A percentile compares a stretch with the other conserved stretches of the same genome.
These are phyloP conservation scores for Alaudala cheleensis DNA, from an alignment of 2,113 vertebrate species.

Conservation along the genomic window DNA sequence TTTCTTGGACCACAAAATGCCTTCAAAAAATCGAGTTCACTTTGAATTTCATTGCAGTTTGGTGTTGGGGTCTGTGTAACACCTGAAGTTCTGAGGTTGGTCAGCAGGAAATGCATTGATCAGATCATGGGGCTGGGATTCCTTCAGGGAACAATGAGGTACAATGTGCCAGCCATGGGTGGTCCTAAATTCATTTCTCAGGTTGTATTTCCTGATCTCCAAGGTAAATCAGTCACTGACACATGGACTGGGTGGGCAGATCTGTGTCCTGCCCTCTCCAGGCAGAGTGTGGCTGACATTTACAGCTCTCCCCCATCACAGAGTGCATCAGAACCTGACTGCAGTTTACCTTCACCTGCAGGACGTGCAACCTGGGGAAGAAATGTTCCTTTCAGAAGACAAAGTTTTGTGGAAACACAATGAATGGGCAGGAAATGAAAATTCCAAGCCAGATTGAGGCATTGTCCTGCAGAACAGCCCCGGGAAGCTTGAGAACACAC, in stretches of 20 bases:
- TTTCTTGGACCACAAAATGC: not conserved
- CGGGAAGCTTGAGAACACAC: not conserved
- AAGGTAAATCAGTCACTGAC: not conserved
- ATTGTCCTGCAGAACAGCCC: not conserved
- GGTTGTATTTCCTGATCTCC: not conserved
- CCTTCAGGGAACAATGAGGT: not conserved
- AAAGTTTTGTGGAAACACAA: not conserved
- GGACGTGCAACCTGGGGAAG: not conserved
- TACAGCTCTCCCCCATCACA: no score
- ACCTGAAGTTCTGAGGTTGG: not conserved
- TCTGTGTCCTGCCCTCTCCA: not conserved
- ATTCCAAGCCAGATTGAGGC: not conserved
- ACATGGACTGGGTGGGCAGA: not conserved
- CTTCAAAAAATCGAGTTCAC: not conserved
- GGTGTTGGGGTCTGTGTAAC: not conserved
- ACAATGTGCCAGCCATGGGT: accelerated
- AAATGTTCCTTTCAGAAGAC: not conserved
- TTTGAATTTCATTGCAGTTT: not conserved
- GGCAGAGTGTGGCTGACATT: not conserved
- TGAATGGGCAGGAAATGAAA: not conserved
- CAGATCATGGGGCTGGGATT: accelerated
- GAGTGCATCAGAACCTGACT: accelerated
- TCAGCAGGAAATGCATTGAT: not conserved
- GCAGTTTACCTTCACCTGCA: not conserved
- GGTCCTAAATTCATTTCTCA: not conserved